These are phyloP conservation scores for Syncerus caffer DNA, from an alignment of 2,797 vertebrate species.

Conservation along the genomic window DNA sequence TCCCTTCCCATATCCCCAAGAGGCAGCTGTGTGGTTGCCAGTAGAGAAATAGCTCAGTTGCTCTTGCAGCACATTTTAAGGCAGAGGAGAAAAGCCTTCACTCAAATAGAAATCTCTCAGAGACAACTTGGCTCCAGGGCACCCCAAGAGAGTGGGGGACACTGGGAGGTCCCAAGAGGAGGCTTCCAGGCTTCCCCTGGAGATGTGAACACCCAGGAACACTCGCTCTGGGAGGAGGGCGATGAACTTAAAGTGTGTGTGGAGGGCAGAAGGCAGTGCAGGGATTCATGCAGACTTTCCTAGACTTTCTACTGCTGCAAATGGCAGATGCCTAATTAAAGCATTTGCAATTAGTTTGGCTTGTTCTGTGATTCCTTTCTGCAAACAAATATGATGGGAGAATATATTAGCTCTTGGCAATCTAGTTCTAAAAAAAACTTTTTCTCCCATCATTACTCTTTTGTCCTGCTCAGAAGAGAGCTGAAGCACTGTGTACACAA, in stretches of 20 bases:
- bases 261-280: not conserved
- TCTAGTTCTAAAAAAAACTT: slow-evolving; percentile 75
- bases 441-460: slow-evolving; percentile 61
- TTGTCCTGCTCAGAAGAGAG: not conserved
- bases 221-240: not conserved
- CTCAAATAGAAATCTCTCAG: slow-evolving; percentile 45
- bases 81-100: slow-evolving; percentile 63
- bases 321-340: slow-evolving; percentile 64
- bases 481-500: slow-evolving; percentile 53
- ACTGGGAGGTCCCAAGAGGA: not conserved
- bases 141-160: not conserved
- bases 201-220: not conserved
- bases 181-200: not conserved
- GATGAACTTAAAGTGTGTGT: not conserved
- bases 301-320: not conserved
- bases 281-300: not conserved
- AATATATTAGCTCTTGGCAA: slow-evolving; percentile 72
- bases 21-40: slow-evolving; percentile 57
- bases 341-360: slow-evolving; percentile 69
- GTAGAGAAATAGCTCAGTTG: slow-evolving; percentile 57
- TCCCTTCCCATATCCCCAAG: slow-evolving; percentile 63
- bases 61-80: slow-evolving; percentile 43
- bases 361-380: slow-evolving; percentile 69
- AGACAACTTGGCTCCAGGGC: not conserved
- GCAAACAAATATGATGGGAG: slow-evolving; percentile 69